These are phyloP conservation scores for Sylvia atricapilla DNA, from an alignment of 2,113 vertebrate genomes.

Conservation along the genomic window DNA sequence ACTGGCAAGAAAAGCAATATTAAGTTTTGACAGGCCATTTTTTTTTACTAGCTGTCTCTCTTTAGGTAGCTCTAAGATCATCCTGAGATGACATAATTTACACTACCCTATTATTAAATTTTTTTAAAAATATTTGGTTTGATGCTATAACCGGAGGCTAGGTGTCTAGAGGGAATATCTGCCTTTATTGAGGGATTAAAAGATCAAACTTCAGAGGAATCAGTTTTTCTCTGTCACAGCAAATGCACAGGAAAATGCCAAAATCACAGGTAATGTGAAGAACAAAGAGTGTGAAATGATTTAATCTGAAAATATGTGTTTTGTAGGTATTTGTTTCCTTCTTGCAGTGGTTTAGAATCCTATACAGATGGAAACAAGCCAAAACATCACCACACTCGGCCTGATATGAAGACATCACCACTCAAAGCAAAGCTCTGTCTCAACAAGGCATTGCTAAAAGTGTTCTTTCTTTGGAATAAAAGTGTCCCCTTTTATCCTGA, in stretches of 20 bases:
- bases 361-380: fast-evolving
- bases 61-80: neutral
- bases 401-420: neutral
- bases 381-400: neutral
- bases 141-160: neutral
- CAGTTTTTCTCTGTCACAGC: neutral
- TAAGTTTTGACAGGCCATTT: neutral
- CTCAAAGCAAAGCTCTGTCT: neutral
- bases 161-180: neutral
- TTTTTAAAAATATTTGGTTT: neutral
- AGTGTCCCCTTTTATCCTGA: neutral
- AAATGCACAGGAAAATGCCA: neutral
- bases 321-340: neutral
- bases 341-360: neutral
- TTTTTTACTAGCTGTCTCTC: neutral
- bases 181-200: neutral
- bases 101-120: neutral
- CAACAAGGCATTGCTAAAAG: neutral
- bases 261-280: neutral
- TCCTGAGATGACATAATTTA: neutral
- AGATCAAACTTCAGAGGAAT: neutral
- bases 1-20: fast-evolving
- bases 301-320: neutral
- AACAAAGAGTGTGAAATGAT: neutral
- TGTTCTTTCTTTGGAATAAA: neutral